Base-by-base conservation (phyloP, 2,888 invertebrate species). In the Leptopterna dolabrata region DNA sequence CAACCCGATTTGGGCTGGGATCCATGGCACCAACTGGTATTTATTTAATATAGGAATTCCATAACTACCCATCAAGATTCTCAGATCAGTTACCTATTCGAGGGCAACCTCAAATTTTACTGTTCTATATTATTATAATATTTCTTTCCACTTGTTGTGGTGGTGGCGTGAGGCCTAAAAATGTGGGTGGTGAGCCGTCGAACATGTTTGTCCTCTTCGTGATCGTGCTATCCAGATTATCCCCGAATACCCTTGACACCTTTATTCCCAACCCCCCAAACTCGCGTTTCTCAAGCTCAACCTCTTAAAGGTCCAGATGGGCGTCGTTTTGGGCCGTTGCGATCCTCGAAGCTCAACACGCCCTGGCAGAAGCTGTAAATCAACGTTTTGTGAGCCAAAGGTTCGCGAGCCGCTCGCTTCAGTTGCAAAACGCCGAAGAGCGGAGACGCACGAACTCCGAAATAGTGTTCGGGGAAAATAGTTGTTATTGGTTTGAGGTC, bases 401-500 rank as follows among this genome's bases (percentile, higher is more conserved):
- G 63, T 63, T 19, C 63, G 19, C 63, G 47, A 13, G 13, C 47
- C 13, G n/a, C 47, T 51, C 51, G 51, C 51, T 51, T 51, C 51
- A n/a, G 51, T 51, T 51, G n/a, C 47, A 13, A 47, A 47, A 47
- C 14, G 16, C 47, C 47, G 24, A 63, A 4, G 24, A 19, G 63
- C 27, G 7, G 78, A 78, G 78, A 78, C 78, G 78, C 78, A 78
- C 78, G 78, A 78, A 78, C 78, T 45, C 7, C 78, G n/a, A 78
- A 78, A 78, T 78, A 78, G 63, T 24, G 24, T 63, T 63, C 9
- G 24, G 47, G 63, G 19, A 63, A 63, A 63, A n/a, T n/a, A 63
- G 63, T 63, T 63, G 63, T 24, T 63, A 63, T 63, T 63, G 63
- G 63, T 63, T 63, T 27, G 63, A 27, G 63, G 27, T 63, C 63